Evolutionary conservation across 1,140 invertebrate genomes (phyloP).

Genomic region (Euura saliciscinereae): DNA sequence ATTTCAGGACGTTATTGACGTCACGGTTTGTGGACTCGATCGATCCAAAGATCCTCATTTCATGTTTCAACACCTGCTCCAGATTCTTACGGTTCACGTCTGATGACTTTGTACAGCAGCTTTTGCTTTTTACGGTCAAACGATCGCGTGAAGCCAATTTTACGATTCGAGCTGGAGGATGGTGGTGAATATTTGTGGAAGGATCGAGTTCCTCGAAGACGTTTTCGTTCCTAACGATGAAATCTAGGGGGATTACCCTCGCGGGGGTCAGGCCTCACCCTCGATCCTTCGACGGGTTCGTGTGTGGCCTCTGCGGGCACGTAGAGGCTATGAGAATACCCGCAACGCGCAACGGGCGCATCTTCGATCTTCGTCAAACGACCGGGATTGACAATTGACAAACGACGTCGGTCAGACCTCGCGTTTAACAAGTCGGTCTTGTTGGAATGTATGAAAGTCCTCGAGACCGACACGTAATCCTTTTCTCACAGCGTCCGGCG

Average conservation of each 20-base stretch:
- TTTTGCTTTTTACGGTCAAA: neutral
- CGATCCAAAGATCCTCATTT: neutral
- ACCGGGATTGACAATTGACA: slow-evolving; percentile 3
- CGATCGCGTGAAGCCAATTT: neutral
- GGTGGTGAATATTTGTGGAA: neutral
- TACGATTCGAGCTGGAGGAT: neutral
- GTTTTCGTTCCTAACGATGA: neutral
- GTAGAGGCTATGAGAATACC: neutral
- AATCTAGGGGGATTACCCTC: neutral
- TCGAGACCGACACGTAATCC: neutral
- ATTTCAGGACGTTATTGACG: neutral
- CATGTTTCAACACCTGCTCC: neutral
- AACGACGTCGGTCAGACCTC: slow-evolving; percentile 6
- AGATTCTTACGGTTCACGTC: neutral
- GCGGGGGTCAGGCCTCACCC: neutral
- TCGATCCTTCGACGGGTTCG: slow-evolving; percentile 3
- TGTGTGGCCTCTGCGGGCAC: neutral
- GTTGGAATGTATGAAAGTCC: neutral
- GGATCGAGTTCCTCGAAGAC: too few species aligned
- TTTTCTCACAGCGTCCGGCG: neutral
- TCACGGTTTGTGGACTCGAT: neutral
- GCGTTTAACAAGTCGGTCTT: neutral
- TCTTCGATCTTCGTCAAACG: slow-evolving; percentile 6
- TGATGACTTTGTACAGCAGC: neutral
- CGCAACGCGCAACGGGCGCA: neutral